Percentiles rank a stretch among this genome's conserved stretches.
Evolutionary conservation across 2,113 vertebrate genomes (phyloP).

Genomic region (Scophthalmus maximus): DNA sequence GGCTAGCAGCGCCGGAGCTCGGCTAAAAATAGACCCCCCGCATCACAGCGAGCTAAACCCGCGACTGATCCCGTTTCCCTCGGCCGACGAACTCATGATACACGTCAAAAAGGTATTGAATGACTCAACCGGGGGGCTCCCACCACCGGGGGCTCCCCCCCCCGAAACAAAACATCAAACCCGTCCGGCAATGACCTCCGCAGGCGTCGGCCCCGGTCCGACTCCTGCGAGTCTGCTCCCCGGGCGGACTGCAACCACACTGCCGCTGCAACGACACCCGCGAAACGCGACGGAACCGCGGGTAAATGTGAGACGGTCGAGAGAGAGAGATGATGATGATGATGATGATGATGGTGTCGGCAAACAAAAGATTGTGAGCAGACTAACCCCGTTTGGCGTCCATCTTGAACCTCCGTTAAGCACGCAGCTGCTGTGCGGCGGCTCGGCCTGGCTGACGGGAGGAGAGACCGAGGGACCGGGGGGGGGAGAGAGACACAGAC

Average conservation of each 20-base stretch:
- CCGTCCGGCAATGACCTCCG: conserved; percentile 68
- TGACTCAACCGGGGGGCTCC: no score
- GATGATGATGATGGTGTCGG: neutral
- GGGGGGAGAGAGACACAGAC: conserved; percentile 3
- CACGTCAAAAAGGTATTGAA: no score
- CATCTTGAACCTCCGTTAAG: conserved; percentile 87
- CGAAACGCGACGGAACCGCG: neutral
- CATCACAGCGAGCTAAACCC: conserved; percentile 60
- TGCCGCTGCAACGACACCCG: neutral
- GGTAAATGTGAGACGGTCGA: no score
- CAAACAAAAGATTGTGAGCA: conserved; percentile 52
- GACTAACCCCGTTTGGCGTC: conserved; percentile 90
- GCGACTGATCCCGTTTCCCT: no score
- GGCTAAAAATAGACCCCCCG: conserved; percentile 89
- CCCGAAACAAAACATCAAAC: conserved; percentile 29
- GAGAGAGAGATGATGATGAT: neutral
- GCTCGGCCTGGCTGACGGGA: conserved; percentile 37
- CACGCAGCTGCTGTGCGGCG: conserved; percentile 45
- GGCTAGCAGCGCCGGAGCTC: conserved; percentile 77
- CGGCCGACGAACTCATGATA: no score
- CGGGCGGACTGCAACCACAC: neutral
- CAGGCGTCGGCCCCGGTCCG: conserved; percentile 4
- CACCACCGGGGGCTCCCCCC: no score
- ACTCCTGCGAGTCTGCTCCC: neutral
- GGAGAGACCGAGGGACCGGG: conserved; percentile 7